These are phyloP conservation scores for Hirudo medicinalis DNA, from an alignment of 1,140 invertebrate species.

Conservation along the genomic window DNA sequence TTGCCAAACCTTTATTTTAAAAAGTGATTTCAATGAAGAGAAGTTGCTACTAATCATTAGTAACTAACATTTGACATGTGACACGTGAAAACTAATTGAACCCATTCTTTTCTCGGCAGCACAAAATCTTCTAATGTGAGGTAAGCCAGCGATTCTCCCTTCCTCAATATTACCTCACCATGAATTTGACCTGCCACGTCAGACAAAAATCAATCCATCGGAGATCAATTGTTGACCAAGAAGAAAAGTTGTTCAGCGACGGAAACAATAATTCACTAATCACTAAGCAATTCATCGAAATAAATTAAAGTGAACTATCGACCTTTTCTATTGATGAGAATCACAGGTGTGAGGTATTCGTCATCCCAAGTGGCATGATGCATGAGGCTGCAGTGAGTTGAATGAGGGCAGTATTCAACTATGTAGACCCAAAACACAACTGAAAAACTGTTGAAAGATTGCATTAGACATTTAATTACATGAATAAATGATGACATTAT, in stretches of 20 bases:
- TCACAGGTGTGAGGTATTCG: conserved; percentile 22
- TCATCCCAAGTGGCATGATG: conserved; percentile 23
- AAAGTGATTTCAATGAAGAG: not conserved
- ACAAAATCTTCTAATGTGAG: conserved; percentile 18
- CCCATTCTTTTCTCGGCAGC: conserved; percentile 25
- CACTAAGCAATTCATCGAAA: not conserved
- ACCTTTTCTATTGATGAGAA: conserved; percentile 26
- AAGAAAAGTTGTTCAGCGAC: not conserved
- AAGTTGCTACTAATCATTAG: not conserved
- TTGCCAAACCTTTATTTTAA: conserved; percentile 1
- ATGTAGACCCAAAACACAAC: conserved; percentile 27
- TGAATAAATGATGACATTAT: not conserved
- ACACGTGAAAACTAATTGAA: conserved; percentile 22
- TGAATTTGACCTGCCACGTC: conserved; percentile 25
- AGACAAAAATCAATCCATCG: not conserved
- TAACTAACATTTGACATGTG: conserved; percentile 20
- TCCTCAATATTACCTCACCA: conserved; percentile 19
- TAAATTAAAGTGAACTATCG: not conserved
- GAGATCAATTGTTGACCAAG: not conserved
- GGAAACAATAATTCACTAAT: not conserved
- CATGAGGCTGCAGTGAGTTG: conserved; percentile 23
- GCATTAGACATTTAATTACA: not conserved
- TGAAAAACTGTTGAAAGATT: conserved; percentile 23
- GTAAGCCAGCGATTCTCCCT: conserved; percentile 21
- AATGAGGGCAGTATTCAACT: conserved; percentile 23